Base-by-base conservation (phyloP, 1,140 invertebrate genomes). In the Amyelois transitella region DNA sequence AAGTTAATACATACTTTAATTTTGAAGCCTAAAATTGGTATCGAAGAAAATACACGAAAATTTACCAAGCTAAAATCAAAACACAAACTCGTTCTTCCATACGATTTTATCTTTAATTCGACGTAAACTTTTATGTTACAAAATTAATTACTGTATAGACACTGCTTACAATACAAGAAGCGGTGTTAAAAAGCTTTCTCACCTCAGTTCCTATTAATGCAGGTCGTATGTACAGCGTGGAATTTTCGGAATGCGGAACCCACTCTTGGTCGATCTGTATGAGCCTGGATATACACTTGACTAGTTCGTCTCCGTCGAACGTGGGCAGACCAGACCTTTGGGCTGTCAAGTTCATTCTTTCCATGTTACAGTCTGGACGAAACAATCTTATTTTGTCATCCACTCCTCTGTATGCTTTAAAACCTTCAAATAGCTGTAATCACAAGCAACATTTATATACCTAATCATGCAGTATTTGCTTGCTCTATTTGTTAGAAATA, bases 151-250 rank as follows among this genome's bases (percentile, higher is more conserved):
- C 49, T 32, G 58, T 18, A 55, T n/a, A 38, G 32, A 14, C 2
- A 48, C n/a, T n/a, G n/a, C n/a, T n/a, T n/a, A n/a, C n/a, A n/a
- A n/a, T n/a, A n/a, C n/a, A n/a, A n/a, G n/a, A n/a, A n/a, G n/a
- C n/a, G n/a, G n/a, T n/a, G n/a, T n/a, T n/a, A n/a, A n/a, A 48
- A 20, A n/a, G 8, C n/a, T n/a, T n/a, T n/a, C n/a, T n/a, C 90
- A 98, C 97, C 90, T 99, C 98, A 56, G 96, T 98, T 54, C 96
- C 98, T 79, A 99, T 99, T 25, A 99, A 88, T 0, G 98, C 98
- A 38, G 99, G 99, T 71, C 99, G 91, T 57, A 99, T 94, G 77
- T 99, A 99, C 4, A 99, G 90, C 74, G 97, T 98, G 72, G 95
- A 94, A 5, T 93, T 90, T 72, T 94, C 92, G 3, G 94, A 93